Conservation (phyloP, 2,113 vertebrate genomes). For the Forbesichthys papilliferus region DNA sequence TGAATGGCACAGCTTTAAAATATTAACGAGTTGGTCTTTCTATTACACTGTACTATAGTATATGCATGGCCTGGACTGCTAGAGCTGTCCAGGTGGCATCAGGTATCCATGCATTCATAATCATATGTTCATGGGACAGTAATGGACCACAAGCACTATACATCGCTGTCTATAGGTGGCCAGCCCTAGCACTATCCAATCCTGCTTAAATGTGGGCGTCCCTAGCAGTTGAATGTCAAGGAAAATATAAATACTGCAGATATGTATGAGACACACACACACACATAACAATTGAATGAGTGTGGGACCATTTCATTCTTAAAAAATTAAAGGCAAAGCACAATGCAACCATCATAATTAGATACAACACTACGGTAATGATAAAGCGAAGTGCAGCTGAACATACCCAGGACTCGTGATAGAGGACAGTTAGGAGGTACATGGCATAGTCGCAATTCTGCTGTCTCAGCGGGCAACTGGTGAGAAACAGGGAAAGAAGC, state of each 20-base stretch:
- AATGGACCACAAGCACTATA: background rate
- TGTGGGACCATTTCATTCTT: no score
- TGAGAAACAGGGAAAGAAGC: conserved; percentile 10
- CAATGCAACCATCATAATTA: no score
- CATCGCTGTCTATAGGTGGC: no score
- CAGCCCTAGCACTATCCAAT: no score
- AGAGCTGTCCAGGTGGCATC: conserved; percentile 33
- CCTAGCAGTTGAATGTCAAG: no score
- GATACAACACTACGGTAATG: background rate
- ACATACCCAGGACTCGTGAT: conserved; percentile 98
- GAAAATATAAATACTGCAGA: no score
- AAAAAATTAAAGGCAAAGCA: no score
- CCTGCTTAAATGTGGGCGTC: no score
- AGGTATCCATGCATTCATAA: conserved; percentile 34
- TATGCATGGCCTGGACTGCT: conserved; percentile 42
- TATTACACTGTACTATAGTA: conserved; percentile 48
- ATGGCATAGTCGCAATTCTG: conserved; percentile 92
- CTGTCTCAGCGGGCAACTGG: conserved; percentile 88
- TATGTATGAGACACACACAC: no score
- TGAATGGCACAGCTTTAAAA: conserved; percentile 58
- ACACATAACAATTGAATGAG: no score
- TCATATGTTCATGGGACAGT: background rate
- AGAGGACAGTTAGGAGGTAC: conserved; percentile 94
- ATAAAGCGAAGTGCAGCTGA: background rate
- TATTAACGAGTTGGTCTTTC: conserved; percentile 64